Evolutionary conservation across 2,113 vertebrate genomes (phyloP).

Genomic region (Ptilorrhoa leucosticta): DNA sequence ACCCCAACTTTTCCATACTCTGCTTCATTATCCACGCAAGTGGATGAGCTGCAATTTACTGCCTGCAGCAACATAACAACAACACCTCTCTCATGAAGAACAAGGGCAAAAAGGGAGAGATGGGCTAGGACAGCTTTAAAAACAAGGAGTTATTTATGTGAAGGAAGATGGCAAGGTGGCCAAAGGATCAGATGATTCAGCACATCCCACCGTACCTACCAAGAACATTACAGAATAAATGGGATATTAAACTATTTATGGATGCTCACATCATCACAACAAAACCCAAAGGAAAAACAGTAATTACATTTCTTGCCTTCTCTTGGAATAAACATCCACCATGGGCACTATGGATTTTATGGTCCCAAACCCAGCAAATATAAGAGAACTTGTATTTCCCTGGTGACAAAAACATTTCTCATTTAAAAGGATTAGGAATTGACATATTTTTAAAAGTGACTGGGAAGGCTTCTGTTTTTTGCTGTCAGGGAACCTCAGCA

Average conservation of each 20-base stretch:
- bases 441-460: not conserved
- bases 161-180: not conserved
- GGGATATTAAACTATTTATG: not conserved
- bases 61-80: not conserved
- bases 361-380: not conserved
- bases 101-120: not conserved
- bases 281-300: not conserved
- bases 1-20: not conserved
- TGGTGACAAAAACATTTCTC: not conserved
- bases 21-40: not conserved
- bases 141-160: not conserved
- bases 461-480: not conserved
- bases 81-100: not conserved
- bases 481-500: not conserved
- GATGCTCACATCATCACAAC: not conserved
- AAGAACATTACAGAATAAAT: not conserved
- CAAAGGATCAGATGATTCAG: not conserved
- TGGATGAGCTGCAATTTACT: not conserved
- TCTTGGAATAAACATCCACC: not conserved
- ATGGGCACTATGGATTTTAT: not conserved
- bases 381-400: not conserved
- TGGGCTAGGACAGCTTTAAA: not conserved
- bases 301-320: not conserved
- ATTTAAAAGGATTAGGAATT: not conserved
- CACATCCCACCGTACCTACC: not conserved